phyloP scores from a whole-genome alignment of 2,797 vertebrate genomes.

The Sus cebifrons region DNA sequence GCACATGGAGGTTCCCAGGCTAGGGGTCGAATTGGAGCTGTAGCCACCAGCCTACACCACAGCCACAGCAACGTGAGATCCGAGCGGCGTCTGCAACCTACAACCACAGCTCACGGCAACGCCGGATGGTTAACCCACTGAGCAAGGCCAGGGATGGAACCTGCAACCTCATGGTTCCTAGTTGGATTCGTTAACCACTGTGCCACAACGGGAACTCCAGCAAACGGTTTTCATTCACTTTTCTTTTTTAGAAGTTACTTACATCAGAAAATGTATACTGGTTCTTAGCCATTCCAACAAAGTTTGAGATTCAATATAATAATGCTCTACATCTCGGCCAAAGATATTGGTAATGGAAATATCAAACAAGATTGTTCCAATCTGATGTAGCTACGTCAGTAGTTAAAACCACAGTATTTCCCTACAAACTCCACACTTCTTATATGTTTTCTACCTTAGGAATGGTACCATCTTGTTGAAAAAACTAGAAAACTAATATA shows the following conservation, averaged over 20 bases:
- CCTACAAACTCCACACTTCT: background rate
- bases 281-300: background rate
- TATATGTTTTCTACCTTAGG: background rate
- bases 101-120: too few relatives aligned
- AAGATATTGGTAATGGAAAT: background rate
- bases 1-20: too few relatives aligned
- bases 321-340: background rate
- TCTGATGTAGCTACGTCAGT: background rate
- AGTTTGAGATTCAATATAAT: slow-evolving; percentile 50
- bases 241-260: slow-evolving; percentile 38
- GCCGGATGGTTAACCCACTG: too few relatives aligned
- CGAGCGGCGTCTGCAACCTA: too few relatives aligned
- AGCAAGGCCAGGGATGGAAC: too few relatives aligned
- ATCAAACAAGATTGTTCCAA: slow-evolving; percentile 12
- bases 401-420: background rate
- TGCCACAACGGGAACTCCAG: too few relatives aligned
- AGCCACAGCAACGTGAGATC: too few relatives aligned
- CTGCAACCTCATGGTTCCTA: too few relatives aligned
- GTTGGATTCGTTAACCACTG: too few relatives aligned
- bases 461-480: background rate
- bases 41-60: too few relatives aligned
- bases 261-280: background rate
- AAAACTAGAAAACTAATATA: slow-evolving; percentile 13
- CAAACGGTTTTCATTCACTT: slow-evolving; percentile 1
- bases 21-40: too few relatives aligned